These are phyloP conservation scores for Graptemys geographica DNA, from an alignment of 2,797 vertebrate species.

Conservation along the genomic window DNA sequence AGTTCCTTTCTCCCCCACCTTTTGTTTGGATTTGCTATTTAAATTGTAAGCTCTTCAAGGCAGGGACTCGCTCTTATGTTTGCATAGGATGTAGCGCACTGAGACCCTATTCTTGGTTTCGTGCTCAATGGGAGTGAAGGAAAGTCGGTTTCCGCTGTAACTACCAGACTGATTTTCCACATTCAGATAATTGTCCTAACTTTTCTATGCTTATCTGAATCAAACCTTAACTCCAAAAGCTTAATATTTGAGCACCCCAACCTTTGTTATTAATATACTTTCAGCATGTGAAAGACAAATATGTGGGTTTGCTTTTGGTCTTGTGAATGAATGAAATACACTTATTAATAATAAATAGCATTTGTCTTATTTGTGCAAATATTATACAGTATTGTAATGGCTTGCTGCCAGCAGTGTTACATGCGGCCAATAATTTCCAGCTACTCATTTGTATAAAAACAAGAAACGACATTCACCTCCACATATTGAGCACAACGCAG, in stretches of 20 bases:
- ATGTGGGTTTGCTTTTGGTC: neutral
- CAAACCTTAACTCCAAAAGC: neutral
- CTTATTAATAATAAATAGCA: too few species aligned
- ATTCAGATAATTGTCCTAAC: neutral
- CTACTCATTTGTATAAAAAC: neutral
- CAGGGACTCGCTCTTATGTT: neutral
- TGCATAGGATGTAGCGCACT: neutral
- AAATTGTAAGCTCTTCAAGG: too few species aligned
- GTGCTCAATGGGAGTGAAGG: neutral
- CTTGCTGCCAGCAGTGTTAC: neutral
- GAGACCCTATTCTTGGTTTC: neutral
- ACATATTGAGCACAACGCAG: neutral
- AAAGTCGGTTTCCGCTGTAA: neutral
- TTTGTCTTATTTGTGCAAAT: neutral
- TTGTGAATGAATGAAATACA: neutral
- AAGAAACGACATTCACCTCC: neutral
- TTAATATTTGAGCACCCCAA: neutral
- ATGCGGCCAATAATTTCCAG: neutral
- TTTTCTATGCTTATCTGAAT: neutral
- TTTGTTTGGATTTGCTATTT: neutral
- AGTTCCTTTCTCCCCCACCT: neutral
- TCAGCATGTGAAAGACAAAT: neutral
- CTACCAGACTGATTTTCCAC: neutral
- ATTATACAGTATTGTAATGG: accelerated
- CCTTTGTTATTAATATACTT: neutral